Conservation (phyloP, 2,113 vertebrate genomes). For the Bubo scandiacus region DNA sequence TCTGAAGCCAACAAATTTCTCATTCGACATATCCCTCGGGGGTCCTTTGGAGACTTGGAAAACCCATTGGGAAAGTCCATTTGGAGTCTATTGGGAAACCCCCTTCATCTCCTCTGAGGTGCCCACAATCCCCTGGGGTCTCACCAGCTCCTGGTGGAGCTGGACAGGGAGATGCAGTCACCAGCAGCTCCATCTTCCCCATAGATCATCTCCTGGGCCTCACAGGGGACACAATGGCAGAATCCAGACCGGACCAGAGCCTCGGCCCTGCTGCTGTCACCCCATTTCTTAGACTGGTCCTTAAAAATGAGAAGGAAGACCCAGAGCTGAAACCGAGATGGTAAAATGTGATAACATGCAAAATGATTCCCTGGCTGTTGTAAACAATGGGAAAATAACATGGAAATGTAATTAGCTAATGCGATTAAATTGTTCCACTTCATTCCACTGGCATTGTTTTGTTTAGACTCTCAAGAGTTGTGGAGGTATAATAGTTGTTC, state of each 20-base stretch:
- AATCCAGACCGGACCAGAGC: fast-evolving
- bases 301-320: neutral
- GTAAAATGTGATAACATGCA: neutral
- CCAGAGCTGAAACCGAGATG: neutral
- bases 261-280: neutral
- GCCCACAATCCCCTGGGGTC: neutral
- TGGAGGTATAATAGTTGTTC: neutral
- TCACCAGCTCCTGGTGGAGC: neutral
- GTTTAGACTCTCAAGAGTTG: neutral
- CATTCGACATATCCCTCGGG: neutral
- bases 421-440: fast-evolving
- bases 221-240: fast-evolving
- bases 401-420: neutral
- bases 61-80: too few relatives aligned
- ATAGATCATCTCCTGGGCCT: neutral
- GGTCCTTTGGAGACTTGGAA: neutral
- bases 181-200: neutral
- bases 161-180: fast-evolving
- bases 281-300: neutral
- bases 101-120: neutral
- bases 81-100: neutral
- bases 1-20: neutral
- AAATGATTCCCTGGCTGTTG: neutral
- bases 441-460: neutral
- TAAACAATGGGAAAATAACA: neutral